Percentiles rank a stretch among this genome's conserved stretches.
Evolutionary conservation across 2,888 invertebrate species (phyloP).

Genomic region (Clistopyga incitator): DNA sequence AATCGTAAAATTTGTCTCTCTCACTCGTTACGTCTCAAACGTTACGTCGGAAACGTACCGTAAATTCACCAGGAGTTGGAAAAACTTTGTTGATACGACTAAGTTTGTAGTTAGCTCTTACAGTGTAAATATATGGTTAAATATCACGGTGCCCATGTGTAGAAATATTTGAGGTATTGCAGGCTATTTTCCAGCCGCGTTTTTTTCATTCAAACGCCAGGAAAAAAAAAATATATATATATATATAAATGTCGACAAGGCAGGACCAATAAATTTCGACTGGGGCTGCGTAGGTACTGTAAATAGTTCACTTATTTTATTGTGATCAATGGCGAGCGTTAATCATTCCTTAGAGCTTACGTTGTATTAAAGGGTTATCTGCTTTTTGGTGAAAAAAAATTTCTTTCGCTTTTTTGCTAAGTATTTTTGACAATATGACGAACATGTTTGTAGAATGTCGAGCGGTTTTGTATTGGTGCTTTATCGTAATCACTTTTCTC

Average conservation of each 20-base stretch:
- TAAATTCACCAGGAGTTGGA: constrained; percentile 13
- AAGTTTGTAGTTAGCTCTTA: not conserved
- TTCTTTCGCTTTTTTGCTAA: too few relatives aligned
- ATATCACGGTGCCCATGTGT: not conserved
- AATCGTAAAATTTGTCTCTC: constrained; percentile 47
- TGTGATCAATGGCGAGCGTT: not conserved
- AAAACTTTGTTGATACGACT: constrained; percentile 5
- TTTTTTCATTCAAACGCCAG: too few relatives aligned
- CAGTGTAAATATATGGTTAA: not conserved
- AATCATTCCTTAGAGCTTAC: not conserved
- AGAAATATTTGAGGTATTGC: not conserved
- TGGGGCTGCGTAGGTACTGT: not conserved
- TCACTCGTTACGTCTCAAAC: too few relatives aligned
- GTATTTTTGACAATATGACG: too few relatives aligned
- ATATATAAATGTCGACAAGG: not conserved
- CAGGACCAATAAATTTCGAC: not conserved
- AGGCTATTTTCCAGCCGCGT: too few relatives aligned
- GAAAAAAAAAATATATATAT: not conserved
- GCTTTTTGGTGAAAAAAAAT: too few relatives aligned
- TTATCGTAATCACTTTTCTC: too few relatives aligned
- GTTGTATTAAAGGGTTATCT: not conserved
- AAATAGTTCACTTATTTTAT: not conserved
- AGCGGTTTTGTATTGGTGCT: too few relatives aligned
- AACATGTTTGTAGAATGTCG: too few relatives aligned
- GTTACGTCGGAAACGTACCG: constrained; percentile 1